A percentile compares a stretch with the other conserved stretches of the same genome.
phyloP scores from a whole-genome alignment of 2,797 vertebrate species.

The Diceros bicornis region DNA sequence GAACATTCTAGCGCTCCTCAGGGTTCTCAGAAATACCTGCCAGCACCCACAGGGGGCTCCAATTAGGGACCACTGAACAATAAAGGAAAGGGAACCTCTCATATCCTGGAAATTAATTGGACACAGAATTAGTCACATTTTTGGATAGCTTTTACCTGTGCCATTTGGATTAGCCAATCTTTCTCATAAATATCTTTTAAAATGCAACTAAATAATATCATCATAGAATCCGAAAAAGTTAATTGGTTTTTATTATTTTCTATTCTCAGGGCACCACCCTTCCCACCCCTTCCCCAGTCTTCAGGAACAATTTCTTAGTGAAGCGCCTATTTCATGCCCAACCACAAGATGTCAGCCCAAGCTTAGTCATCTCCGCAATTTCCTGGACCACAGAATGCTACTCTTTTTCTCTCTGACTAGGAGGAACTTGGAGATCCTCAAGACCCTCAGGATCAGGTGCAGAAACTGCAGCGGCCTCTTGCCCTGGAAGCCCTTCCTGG shows the following conservation, averaged over 20 bases:
- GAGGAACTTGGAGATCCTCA: background rate
- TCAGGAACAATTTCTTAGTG: background rate
- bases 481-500: background rate
- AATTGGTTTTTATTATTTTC: background rate
- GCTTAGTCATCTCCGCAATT: background rate
- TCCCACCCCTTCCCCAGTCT: background rate
- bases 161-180: background rate
- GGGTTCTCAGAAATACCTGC: background rate
- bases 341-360: constrained; percentile 83
- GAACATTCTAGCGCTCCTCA: background rate
- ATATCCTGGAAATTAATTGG: background rate
- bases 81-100: background rate
- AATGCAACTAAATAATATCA: background rate
- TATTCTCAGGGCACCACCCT: background rate
- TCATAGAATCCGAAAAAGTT: background rate
- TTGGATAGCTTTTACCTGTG: background rate
- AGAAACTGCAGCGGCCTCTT: background rate
- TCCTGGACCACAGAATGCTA: background rate
- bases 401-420: background rate
- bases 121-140: background rate
- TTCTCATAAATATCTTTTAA: constrained; percentile 7
- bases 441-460: background rate
- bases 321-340: background rate
- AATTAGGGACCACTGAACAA: background rate
- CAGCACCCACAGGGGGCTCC: background rate